Evolutionary conservation across 1,140 invertebrate genomes (phyloP), one percentile per base, ranked within the genome.

Genomic region (Anastatus disparis): DNA sequence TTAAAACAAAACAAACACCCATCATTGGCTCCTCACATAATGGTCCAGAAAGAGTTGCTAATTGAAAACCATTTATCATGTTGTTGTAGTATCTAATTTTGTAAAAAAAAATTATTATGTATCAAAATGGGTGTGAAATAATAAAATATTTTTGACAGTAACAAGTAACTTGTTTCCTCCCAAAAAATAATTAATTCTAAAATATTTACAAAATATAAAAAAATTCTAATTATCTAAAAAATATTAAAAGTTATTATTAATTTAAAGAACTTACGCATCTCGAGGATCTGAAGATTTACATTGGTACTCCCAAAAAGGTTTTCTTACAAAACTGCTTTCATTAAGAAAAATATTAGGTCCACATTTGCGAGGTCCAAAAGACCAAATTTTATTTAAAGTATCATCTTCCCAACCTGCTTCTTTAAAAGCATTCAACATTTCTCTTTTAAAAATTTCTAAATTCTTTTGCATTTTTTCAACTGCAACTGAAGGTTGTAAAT

Each of bases 11-110:
- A 65, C 92, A 94, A 0, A 98, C 94, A 1, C 97, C 97, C 88
- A 93, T 94, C 93, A 98, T 94, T 17, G 96, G 95, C 79, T 99
- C 97, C 81, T 98, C 95, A 86, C 97, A 99, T 20, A 98, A 81
- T 4, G 96, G 95, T 4, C 97, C 97, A 52, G 94, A 90, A 15
- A 93, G 83, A 2, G 94, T 93, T 0, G 95, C 95, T 78, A 99
- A 82, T 88, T 99, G 95, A 84, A 99, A 99, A 2, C 97, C 97
- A 87, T 94, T 97, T 2, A 99, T 88, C 80, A 99, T 91, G 84
- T 92, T 94, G 79, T 89, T 92, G 76, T 93, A 92, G 78, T 90
- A 94, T 78, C 83, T 84, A 63, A 15, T 31, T 42, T 29, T 4
- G 40, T 31, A 56, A 22, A 38, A 20, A 4, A 48, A n/a, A n/a